phyloP scores from a whole-genome alignment of 2,888 invertebrate genomes.

The Drosophila mimica region DNA sequence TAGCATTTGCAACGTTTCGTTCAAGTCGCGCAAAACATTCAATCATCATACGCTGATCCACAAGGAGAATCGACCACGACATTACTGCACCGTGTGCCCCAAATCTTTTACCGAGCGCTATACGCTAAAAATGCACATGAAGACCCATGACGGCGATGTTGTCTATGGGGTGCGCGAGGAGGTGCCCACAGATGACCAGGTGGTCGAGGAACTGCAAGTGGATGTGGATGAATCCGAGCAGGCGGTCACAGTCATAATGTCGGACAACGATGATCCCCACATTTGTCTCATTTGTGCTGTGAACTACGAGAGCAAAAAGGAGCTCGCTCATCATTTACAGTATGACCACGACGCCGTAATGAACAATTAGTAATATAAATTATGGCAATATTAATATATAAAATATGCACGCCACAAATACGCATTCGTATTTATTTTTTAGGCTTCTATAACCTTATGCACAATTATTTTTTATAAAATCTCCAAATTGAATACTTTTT shows the following conservation, averaged over 20 bases:
- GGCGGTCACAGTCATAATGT: conserved; percentile 74
- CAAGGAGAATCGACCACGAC: conserved; percentile 82
- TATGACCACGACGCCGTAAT: conserved; percentile 79
- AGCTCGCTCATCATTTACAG: conserved; percentile 77
- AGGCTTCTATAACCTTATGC: conserved; percentile 15
- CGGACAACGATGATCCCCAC: conserved; percentile 71
- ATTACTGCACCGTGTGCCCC: conserved; percentile 80
- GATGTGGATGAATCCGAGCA: conserved; percentile 73
- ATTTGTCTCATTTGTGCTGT: conserved; percentile 77
- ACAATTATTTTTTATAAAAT: conserved; percentile 8
- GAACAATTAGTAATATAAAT: conserved; percentile 46
- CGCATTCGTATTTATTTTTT: conserved; percentile 2
- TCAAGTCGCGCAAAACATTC: conserved; percentile 82
- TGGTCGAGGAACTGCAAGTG: conserved; percentile 71
- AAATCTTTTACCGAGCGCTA: conserved; percentile 84
- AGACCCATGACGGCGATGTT: conserved; percentile 73
- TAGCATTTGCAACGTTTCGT: conserved; percentile 81
- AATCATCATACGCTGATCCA: conserved; percentile 82
- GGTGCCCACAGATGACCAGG: conserved; percentile 65
- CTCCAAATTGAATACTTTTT: conserved; percentile 15
- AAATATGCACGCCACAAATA: conserved; percentile 2
- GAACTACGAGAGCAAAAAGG: conserved; percentile 75
- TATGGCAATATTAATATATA: background rate
- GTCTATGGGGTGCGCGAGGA: conserved; percentile 71
- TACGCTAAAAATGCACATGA: conserved; percentile 83